Evolutionary conservation across 2,888 invertebrate genomes (phyloP).

Genomic region (Theodoxus fluviatilis): DNA sequence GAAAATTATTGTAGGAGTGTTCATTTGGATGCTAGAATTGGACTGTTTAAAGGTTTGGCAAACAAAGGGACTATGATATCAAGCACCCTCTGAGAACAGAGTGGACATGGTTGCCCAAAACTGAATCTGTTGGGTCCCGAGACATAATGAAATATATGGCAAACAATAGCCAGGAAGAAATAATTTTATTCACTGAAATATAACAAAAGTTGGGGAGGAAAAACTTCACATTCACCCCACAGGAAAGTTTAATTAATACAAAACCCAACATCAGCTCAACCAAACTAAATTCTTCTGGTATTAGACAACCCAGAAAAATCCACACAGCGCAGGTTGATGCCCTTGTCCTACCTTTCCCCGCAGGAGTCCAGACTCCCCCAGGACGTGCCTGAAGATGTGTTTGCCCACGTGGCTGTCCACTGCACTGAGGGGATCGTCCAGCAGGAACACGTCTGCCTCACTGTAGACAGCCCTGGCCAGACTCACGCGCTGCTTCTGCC

Average conservation of each 20-base stretch:
- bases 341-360: conserved; percentile 49
- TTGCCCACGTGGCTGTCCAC: conserved; percentile 65
- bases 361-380: conserved; percentile 59
- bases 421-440: conserved; percentile 66
- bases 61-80: no score
- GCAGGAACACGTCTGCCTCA: conserved; percentile 60
- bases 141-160: no score
- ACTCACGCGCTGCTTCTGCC: conserved; percentile 63
- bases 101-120: no score
- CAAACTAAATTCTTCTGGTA: background rate
- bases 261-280: background rate
- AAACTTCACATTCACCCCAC: no score
- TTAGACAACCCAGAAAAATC: background rate
- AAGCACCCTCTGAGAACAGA: no score
- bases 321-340: background rate
- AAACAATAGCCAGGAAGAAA: no score
- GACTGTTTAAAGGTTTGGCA: no score
- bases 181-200: background rate
- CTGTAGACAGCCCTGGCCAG: conserved; percentile 63
- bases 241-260: background rate
- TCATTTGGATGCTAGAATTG: no score
- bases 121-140: no score
- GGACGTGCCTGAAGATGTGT: conserved; percentile 63
- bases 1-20: no score
- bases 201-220: background rate